Evolutionary conservation across 2,797 vertebrate species (phyloP), one percentile per base, ranked within the genome.

Genomic region (Cuniculus paca): DNA sequence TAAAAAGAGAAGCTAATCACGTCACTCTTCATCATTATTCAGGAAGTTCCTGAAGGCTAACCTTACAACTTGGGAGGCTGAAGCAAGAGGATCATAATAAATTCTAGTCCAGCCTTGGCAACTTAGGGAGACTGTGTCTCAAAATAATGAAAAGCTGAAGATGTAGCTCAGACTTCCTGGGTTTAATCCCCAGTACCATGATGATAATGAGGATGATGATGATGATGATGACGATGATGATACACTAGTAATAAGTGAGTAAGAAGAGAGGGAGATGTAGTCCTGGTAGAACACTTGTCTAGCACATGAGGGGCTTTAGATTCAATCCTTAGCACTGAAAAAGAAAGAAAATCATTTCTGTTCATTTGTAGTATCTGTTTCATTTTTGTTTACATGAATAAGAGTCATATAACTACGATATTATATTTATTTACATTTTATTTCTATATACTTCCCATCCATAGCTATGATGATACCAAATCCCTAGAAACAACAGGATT

Each of bases 1-100:
- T 13, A 4, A 79, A 63, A n/a, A 56, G 16, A 88, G 19, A n/a
- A 13, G 52, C 9, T 0, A 1, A 16, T 31, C 6, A 0, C 1
- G n/a, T 7, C 12, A 5, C 34, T 82, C 22, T 20, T 20, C 36
- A 0, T 74, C 17, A 22, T 74, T 48, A 60, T 52, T 79, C 24
- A 6, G 56, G 74, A 93, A 78, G 34, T 34, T 60, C 63, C 17
- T 1, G 20, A 20, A 1, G 10, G 4, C 1, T 17, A 48, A 34
- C 24, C 56, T n/a, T 48, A 31, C n/a, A 42, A 39, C n/a, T 34
- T 78, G 31, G 48, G 45, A 78, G 28, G 17, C 28, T 78, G 7
- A 78, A 31, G 17, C 75, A 34, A 34, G 75, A 78, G 42, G 42
- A 4, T 48, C 42, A 48, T 31, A 50, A 52, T 19, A 52, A 78